A percentile compares a stretch with the other conserved stretches of the same genome.
Evolutionary conservation across 2,888 invertebrate species (phyloP).

Genomic region (Drosophila nigricruria): DNA sequence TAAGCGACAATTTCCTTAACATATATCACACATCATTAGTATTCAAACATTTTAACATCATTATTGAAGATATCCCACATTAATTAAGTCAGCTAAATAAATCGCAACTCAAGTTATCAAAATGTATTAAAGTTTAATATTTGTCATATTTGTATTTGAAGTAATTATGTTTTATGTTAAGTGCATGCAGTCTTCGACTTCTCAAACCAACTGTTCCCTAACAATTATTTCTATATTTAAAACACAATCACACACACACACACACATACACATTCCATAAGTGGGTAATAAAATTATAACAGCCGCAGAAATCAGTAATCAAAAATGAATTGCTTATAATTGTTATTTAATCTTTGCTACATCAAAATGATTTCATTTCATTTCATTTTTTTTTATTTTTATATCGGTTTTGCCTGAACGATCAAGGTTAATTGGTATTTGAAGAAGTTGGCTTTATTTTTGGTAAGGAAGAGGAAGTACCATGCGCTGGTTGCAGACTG

Average conservation of each 20-base stretch:
- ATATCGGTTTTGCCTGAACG: conserved; percentile 25
- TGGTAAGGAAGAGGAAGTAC: conserved; percentile 29
- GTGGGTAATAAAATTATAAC: conserved; percentile 71
- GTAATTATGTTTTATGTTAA: conserved; percentile 2
- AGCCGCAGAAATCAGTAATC: conserved; percentile 70
- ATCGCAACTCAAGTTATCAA: neutral
- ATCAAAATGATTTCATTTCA: conserved; percentile 37
- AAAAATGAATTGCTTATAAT: conserved; percentile 77
- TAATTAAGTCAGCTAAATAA: neutral
- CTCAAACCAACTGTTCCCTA: neutral
- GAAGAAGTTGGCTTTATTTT: conserved; percentile 36
- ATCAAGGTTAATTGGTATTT: conserved; percentile 75
- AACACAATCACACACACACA: conserved; percentile 16
- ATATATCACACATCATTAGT: conserved; percentile 7
- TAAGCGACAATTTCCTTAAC: neutral
- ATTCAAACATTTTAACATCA: neutral
- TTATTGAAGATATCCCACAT: neutral
- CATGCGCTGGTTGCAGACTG: conserved; percentile 11
- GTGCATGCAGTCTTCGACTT: conserved; percentile 27
- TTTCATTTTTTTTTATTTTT: conserved; percentile 13
- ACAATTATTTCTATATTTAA: conserved; percentile 30
- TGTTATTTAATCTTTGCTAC: conserved; percentile 71
- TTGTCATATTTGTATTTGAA: neutral
- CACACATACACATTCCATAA: conserved; percentile 38
- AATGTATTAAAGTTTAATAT: neutral